These are phyloP conservation scores for Mellivora capensis DNA, from an alignment of 2,113 vertebrate genomes.

Conservation along the genomic window DNA sequence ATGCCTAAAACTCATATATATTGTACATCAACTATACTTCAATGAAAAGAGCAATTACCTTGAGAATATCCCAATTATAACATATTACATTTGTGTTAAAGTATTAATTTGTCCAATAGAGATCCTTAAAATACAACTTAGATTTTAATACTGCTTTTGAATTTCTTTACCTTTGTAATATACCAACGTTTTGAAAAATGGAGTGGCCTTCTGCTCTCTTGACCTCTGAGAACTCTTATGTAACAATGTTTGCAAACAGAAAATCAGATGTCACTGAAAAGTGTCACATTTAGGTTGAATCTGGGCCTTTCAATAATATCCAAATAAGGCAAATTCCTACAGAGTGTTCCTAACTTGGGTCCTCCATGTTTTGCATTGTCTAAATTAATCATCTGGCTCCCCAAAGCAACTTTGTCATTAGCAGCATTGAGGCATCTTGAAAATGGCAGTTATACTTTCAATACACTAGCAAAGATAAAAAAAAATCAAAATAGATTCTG, in stretches of 20 bases:
- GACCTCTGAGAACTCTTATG: neutral
- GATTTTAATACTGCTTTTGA: neutral
- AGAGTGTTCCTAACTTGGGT: neutral
- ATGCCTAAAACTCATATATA: neutral
- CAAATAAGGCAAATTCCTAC: neutral
- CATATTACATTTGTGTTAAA: neutral
- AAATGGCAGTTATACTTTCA: constrained; percentile 36
- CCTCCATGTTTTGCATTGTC: constrained; percentile 41
- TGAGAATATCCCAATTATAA: neutral
- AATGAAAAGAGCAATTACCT: neutral
- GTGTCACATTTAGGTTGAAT: constrained; percentile 21
- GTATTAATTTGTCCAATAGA: neutral
- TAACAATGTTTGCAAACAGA: constrained; percentile 43
- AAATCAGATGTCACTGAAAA: constrained; percentile 34
- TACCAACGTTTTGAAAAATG: neutral
- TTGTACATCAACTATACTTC: neutral
- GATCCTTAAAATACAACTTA: neutral
- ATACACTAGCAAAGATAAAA: neutral
- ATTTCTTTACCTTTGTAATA: neutral
- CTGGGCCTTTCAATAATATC: constrained; percentile 21
- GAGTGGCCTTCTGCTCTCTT: neutral
- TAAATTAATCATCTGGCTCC: constrained; percentile 29
- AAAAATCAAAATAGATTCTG: neutral
- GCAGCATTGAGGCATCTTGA: constrained; percentile 31
- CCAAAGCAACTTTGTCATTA: constrained; percentile 5